A percentile compares a stretch with the other conserved stretches of the same genome.
phyloP scores from a whole-genome alignment of 2,113 vertebrate species.

The Motacilla alba region DNA sequence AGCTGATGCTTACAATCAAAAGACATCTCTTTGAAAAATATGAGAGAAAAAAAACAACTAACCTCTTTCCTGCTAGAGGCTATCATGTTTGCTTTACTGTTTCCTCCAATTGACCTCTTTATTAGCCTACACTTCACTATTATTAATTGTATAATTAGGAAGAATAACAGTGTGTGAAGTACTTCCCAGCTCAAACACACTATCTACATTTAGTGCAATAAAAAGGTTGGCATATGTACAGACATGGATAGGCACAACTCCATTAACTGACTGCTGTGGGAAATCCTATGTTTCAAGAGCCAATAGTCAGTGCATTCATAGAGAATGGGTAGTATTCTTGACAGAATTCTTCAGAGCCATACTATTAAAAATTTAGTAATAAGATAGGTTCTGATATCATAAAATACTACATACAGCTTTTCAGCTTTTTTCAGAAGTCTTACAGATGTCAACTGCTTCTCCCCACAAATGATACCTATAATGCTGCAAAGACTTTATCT shows the following conservation, averaged over 20 bases:
- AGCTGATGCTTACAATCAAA: background rate
- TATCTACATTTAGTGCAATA: background rate
- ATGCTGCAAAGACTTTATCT: background rate
- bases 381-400: background rate
- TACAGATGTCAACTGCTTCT: background rate
- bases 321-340: background rate
- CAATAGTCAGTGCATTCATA: background rate
- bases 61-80: background rate
- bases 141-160: background rate
- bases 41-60: fast-evolving
- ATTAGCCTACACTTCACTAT: background rate
- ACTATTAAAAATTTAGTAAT: background rate
- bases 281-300: background rate
- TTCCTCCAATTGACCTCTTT: background rate
- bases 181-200: background rate
- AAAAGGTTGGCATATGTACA: background rate
- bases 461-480: background rate
- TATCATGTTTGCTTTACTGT: background rate
- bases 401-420: background rate
- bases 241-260: background rate
- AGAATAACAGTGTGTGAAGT: background rate
- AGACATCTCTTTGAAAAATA: background rate
- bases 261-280: background rate
- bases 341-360: background rate
- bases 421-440: background rate